Base-by-base conservation (phyloP, 2,888 invertebrate species). In the Plebejus melissa region DNA sequence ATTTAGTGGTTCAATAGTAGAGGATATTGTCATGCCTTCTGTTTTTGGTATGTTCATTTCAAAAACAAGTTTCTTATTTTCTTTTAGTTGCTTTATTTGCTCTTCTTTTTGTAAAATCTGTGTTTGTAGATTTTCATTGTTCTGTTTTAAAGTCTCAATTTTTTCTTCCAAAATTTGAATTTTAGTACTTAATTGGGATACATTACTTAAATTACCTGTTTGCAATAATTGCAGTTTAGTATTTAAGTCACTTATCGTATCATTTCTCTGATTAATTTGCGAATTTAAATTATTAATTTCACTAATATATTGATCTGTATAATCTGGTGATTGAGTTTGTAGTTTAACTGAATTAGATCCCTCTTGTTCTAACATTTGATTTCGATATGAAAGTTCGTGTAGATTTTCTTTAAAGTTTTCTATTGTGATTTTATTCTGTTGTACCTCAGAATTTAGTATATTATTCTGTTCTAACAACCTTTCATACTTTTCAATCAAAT, bases 231-330 rank as follows among this genome's bases (percentile, higher is more conserved):
- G 84, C 70, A 89, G 76, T 80, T 85, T 88, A 78, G 85, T 86
- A 77, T 81, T 84, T 1, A 90, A 79, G 71, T 88, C 87, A 54
- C 86, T 85, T 75, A 94, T 91, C 80, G 94, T 90, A 54, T 90
- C 83, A 81, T 94, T 94, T 83, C 94, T 94, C 76, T 86, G 90
- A 57, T 89, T 89, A 2, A 95, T 82, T 57, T 94, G 79, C 75
- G 94, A 90, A 75, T 94, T 94, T 0, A 95, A 84, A 60, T 93
- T 94, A 80, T 95, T 94, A 80, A 95, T 95, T 87, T 95, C 95
- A 80, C 85, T 92, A 79, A 93, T 86, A 79, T 92, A 93, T 79
- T 93, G 93, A 76, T 93, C 93, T 7, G 93, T 93, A 80, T 92
- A 93, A 83, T 93, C 93, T 11, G 94, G 86, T 1, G 82, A 32